phyloP scores from a whole-genome alignment of 30 jellyfish, hydroid and myxozoan species.

The Hydractinia echinata region DNA sequence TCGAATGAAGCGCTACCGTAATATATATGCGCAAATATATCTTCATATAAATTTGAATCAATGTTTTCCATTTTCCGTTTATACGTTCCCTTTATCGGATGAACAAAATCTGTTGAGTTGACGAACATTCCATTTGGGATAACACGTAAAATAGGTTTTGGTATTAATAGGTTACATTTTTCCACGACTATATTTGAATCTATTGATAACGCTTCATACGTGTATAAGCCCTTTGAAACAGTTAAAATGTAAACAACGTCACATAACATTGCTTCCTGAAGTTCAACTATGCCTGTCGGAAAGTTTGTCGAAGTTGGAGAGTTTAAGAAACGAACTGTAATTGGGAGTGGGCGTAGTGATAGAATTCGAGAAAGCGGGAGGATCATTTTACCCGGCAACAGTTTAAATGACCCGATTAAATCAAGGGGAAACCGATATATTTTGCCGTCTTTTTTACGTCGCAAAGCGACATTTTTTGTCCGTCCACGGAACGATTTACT shows the following conservation, averaged over 20 bases:
- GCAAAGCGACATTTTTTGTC: slow-evolving; percentile 14
- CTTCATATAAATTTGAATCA: slow-evolving; percentile 29
- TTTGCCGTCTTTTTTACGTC: slow-evolving; percentile 34
- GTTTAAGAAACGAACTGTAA: slow-evolving; percentile 25
- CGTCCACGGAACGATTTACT: slow-evolving; percentile 33
- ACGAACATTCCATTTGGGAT: slow-evolving; percentile 22
- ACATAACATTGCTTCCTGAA: neutral
- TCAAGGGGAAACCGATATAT: slow-evolving; percentile 22
- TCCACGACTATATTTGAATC: slow-evolving; percentile 30
- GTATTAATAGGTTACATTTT: slow-evolving; percentile 22
- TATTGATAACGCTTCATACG: slow-evolving; percentile 18
- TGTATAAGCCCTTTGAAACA: slow-evolving; percentile 16
- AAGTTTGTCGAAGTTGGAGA: slow-evolving; percentile 31
- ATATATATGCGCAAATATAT: slow-evolving; percentile 18
- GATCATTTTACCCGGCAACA: slow-evolving; percentile 18
- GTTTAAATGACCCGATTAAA: slow-evolving; percentile 22
- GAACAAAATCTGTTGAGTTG: slow-evolving; percentile 9
- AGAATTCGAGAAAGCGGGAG: slow-evolving; percentile 16
- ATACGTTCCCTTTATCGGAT: slow-evolving; percentile 4
- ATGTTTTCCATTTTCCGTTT: slow-evolving; percentile 2
- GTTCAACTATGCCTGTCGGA: slow-evolving; percentile 29
- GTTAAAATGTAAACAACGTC: slow-evolving; percentile 34
- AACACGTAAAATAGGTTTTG: slow-evolving; percentile 16
- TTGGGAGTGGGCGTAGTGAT: slow-evolving; percentile 19
- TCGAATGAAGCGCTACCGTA: slow-evolving; percentile 37